phyloP scores from a whole-genome alignment of 2,888 invertebrate species.

The Phyllotreta cruciferae region DNA sequence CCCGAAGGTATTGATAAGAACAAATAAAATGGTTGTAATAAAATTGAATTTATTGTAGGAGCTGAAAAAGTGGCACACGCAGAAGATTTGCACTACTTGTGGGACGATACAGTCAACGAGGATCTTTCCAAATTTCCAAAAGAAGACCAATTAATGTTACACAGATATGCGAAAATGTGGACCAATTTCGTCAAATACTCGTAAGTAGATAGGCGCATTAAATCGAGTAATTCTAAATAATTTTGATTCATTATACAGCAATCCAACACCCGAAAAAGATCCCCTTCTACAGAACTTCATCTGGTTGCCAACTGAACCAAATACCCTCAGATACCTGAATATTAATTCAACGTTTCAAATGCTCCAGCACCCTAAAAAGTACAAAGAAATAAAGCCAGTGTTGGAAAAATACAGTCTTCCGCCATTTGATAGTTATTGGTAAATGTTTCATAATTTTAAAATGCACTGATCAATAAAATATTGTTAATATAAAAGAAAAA shows the following conservation, averaged over 20 bases:
- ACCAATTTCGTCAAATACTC: conserved; percentile 36
- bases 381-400: conserved; percentile 26
- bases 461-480: too few relatives aligned
- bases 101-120: conserved; percentile 23
- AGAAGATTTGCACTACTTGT: conserved; percentile 35
- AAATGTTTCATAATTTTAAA: too few relatives aligned
- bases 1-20: too few relatives aligned
- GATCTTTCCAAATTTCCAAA: conserved; percentile 21
- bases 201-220: conserved; percentile 24
- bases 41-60: conserved; percentile 9
- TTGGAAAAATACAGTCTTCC: conserved; percentile 28
- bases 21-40: background rate
- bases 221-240: too few relatives aligned
- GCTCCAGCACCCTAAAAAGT: conserved; percentile 25
- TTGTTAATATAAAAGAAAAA: too few relatives aligned
- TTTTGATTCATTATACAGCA: conserved; percentile 26
- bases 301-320: conserved; percentile 28
- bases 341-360: conserved; percentile 34
- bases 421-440: conserved; percentile 10
- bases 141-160: conserved; percentile 25
- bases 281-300: conserved; percentile 16
- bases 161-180: conserved; percentile 33
- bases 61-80: conserved; percentile 28
- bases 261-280: conserved; percentile 37
- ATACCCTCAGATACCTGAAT: conserved; percentile 29